A percentile compares a stretch with the other conserved stretches of the same genome.
Evolutionary conservation across 2,797 vertebrate species (phyloP).

Genomic region (Rhadinocentrus ornatus): DNA sequence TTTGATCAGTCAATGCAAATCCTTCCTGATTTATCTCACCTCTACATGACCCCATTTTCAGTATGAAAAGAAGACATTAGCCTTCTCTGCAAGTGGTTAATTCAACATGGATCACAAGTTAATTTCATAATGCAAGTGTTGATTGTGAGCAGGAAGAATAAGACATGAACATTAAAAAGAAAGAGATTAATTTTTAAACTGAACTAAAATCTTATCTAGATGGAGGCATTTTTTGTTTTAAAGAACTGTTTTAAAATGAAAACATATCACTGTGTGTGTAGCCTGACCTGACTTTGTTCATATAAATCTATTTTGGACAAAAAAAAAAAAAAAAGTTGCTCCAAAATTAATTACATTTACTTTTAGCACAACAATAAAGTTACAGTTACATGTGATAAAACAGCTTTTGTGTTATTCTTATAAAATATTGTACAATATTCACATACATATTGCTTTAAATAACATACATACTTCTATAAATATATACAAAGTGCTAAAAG

Average conservation of each 20-base stretch:
- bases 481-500: slow-evolving; percentile 50
- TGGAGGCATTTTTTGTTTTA: background rate
- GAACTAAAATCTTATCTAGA: background rate
- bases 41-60: background rate
- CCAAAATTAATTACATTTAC: background rate
- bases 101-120: background rate
- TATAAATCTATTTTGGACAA: slow-evolving; percentile 6
- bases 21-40: background rate
- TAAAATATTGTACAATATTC: slow-evolving; percentile 59
- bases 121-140: background rate
- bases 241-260: background rate
- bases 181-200: background rate
- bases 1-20: background rate
- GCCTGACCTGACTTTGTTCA: background rate
- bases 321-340: slow-evolving; percentile 5
- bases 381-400: slow-evolving; percentile 41
- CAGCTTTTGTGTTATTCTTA: slow-evolving; percentile 12
- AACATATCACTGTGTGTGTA: background rate
- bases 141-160: background rate
- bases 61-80: background rate
- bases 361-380: slow-evolving; percentile 30
- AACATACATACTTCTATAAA: slow-evolving; percentile 39
- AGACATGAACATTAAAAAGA: background rate
- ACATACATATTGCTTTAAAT: slow-evolving; percentile 63
- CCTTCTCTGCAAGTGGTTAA: background rate